A percentile compares a stretch with the other conserved stretches of the same genome.
Conservation (phyloP, 2,888 invertebrate genomes). For the Sialis fuliginosa region DNA sequence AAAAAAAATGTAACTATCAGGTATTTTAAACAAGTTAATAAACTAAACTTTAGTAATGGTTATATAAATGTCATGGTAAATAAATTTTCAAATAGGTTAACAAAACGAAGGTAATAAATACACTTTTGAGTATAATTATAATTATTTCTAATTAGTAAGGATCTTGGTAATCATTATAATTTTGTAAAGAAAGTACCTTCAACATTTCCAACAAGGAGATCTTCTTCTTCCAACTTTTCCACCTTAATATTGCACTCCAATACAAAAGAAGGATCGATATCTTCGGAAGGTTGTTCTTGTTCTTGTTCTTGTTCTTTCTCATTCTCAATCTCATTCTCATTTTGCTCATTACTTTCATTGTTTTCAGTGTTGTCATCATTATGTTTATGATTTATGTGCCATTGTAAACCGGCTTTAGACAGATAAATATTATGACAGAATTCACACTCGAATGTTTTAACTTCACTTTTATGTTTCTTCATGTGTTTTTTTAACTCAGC, state of each 20-base stretch:
- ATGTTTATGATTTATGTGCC: slow-evolving; percentile 10
- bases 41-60: background rate
- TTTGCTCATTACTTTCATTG: background rate
- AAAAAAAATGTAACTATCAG: background rate
- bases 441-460: slow-evolving; percentile 7
- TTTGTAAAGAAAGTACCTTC: background rate
- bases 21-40: background rate
- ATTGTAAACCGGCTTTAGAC: slow-evolving; percentile 8
- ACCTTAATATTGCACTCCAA: slow-evolving; percentile 6
- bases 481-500: slow-evolving; percentile 4
- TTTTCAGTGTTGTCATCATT: slow-evolving; percentile 5
- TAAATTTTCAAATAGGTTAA: background rate
- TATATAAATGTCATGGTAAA: background rate
- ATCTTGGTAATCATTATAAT: background rate
- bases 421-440: slow-evolving; percentile 8
- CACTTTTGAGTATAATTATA: no score
- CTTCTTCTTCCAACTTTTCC: slow-evolving; percentile 1
- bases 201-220: background rate
- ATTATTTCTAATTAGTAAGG: background rate
- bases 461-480: slow-evolving; percentile 4
- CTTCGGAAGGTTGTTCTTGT: no score
- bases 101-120: no score
- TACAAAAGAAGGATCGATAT: slow-evolving; percentile 2
- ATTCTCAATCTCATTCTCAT: no score
- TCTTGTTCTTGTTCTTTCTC: no score